Evolutionary conservation across 2,888 invertebrate species (phyloP).

Genomic region (Lasiommata megera): DNA sequence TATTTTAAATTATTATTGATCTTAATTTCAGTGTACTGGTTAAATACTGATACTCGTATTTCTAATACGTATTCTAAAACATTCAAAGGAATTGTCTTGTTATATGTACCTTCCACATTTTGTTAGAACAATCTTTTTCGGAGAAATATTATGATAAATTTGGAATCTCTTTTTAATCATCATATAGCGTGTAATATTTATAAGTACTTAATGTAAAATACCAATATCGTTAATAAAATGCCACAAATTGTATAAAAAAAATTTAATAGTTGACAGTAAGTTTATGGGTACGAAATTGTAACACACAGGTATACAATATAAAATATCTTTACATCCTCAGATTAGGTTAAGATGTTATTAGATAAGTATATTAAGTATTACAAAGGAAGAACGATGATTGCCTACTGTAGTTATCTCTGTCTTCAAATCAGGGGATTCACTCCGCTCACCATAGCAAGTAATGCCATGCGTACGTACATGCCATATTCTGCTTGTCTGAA

Average conservation of each 20-base stretch:
- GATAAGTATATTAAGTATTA: background rate
- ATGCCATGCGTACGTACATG: constrained; percentile 98
- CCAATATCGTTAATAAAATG: constrained; percentile 5
- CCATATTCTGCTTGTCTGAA: constrained; percentile 99
- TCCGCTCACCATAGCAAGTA: constrained; percentile 94
- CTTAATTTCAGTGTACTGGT: background rate
- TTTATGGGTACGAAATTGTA: background rate
- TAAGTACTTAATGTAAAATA: constrained; percentile 9
- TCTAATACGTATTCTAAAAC: too few relatives aligned
- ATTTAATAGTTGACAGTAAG: background rate
- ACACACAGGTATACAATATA: background rate
- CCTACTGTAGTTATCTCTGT: background rate
- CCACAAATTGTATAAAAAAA: constrained; percentile 1
- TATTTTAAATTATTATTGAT: background rate
- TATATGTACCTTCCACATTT: background rate
- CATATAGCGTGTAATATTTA: constrained; percentile 16
- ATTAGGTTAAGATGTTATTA: background rate
- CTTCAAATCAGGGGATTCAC: constrained; percentile 55
- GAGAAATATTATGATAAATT: constrained; percentile 13
- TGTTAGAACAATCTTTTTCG: background rate
- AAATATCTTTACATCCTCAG: background rate
- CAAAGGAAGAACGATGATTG: background rate
- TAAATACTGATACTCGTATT: background rate
- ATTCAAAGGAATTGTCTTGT: background rate
- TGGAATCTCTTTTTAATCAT: constrained; percentile 28